Base-by-base conservation (phyloP, 1,140 invertebrate genomes). In the Venustaconcha ellipsiformis region DNA sequence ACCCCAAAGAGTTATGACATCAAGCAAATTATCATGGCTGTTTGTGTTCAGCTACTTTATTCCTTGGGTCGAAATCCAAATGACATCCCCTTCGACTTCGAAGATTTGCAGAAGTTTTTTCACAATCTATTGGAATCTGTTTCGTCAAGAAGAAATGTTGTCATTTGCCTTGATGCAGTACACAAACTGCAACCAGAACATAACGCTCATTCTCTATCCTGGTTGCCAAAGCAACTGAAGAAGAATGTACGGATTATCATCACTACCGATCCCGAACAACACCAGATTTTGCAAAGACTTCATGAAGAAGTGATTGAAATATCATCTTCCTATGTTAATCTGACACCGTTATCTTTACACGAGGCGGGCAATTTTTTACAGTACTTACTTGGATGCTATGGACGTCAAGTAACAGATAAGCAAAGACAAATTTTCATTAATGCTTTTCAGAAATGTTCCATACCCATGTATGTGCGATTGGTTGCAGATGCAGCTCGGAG, bases 11-110 rank as follows among this genome's bases (percentile, higher is more conserved):
- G 84, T 62, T 76, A 79, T 6, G 82, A 85, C 96, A 20, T 97
- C 95, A 37, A 96, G 97, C 87, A 97, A 94, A 73, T 97, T 94
- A 78, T 99, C 13, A 96, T 96, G 79, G 97, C 96, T 57, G 95
- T 99, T 78, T 99, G 97, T 90, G 95, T 97, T 0, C 88, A 89
- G 68, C 67, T 89, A 1, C 67, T 80, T 12, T 30, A 70, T 18
- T 76, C 82, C 14, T 67, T 84, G 14, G 82, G 77, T 12, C 70
- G 74, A 62, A 70, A 79, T 14, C 30, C 58, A 20, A 64, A 69
- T 14, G 74, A 74, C 58, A 67, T 88, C 23, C 85, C 88, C 2
- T 75, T 73, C 14, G 85, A 85, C 64, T 78, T 78, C 37, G 84
- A 83, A 59, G 84, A 86, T 18, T 68, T 88, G 17, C 74, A 81